phyloP scores from a whole-genome alignment of 2,888 invertebrate species.

The Notodromas monacha region DNA sequence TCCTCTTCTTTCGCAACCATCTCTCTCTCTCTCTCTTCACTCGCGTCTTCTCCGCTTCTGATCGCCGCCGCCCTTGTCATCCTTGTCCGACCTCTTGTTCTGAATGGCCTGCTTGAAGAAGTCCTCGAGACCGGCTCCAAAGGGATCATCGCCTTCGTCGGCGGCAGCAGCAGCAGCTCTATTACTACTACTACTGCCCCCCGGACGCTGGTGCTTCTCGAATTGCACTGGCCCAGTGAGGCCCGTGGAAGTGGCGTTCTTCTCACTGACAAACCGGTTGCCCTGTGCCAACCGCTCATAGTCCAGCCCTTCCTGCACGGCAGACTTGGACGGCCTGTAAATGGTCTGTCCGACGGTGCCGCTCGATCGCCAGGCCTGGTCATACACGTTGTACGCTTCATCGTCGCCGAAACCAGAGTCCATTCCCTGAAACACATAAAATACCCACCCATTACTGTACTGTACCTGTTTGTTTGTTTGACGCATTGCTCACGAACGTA shows the following conservation, averaged over 20 bases:
- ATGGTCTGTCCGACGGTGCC: conserved; percentile 56
- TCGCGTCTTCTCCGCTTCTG: conserved; percentile 7
- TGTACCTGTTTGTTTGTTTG: too few species aligned
- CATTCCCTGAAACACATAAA: conserved; percentile 24
- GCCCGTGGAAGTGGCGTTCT: conserved; percentile 76
- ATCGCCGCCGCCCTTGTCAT: conserved; percentile 12
- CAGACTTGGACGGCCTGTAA: conserved; percentile 56
- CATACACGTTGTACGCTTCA: conserved; percentile 87
- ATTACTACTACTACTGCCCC: too few species aligned
- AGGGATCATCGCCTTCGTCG: conserved; percentile 60
- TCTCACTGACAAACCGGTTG: conserved; percentile 93
- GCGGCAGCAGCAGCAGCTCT: too few species aligned
- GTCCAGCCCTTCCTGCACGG: too few species aligned
- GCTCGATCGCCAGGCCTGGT: conserved; percentile 83
- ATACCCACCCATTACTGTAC: too few species aligned
- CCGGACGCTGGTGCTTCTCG: conserved; percentile 45
- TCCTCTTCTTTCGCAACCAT: too few species aligned
- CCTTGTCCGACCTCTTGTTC: conserved; percentile 11
- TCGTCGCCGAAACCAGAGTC: conserved; percentile 86
- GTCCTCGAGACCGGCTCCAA: conserved; percentile 73
- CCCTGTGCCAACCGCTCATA: conserved; percentile 14
- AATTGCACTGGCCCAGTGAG: conserved; percentile 75
- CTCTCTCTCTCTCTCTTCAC: too few species aligned
- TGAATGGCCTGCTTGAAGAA: too few species aligned
- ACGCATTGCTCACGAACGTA: too few species aligned